These are phyloP conservation scores for Dryobotodes eremita DNA, from an alignment of 2,888 invertebrate species.

Conservation along the genomic window DNA sequence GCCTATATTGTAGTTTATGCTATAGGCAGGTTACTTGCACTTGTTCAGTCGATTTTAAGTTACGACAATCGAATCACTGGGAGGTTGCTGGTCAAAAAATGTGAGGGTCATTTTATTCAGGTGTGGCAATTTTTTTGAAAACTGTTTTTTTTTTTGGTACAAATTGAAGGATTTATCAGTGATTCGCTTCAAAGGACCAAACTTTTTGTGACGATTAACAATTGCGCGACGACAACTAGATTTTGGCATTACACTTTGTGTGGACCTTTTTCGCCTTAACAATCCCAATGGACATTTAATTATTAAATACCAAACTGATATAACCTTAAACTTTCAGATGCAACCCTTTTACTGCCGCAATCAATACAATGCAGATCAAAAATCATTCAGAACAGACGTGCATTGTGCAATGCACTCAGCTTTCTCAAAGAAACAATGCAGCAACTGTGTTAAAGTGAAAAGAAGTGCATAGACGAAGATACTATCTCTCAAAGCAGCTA, in stretches of 20 bases:
- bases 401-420: conserved; percentile 30
- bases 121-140: not conserved
- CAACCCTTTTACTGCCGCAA: conserved; percentile 13
- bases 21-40: conserved; percentile 7
- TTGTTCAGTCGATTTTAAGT: not conserved
- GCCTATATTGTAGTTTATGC: not conserved
- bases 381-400: conserved; percentile 15
- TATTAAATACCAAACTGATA: not conserved
- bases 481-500: not conserved
- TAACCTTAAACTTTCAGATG: conserved; percentile 21
- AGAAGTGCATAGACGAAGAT: not conserved
- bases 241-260: not conserved
- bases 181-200: not conserved
- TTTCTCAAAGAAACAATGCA: conserved; percentile 38
- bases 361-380: conserved; percentile 27
- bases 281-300: conserved; percentile 5
- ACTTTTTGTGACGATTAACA: not conserved
- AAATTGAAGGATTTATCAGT: not conserved
- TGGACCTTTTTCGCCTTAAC: not conserved
- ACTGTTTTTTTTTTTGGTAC: not conserved
- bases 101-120: not conserved
- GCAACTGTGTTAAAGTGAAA: conserved; percentile 8
- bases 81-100: not conserved
- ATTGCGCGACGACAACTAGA: not conserved
- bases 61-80: not conserved